Evolutionary conservation across 1,140 invertebrate species (phyloP), one percentile per base, ranked within the genome.

Genomic region (Akabosia matsudoensis): DNA sequence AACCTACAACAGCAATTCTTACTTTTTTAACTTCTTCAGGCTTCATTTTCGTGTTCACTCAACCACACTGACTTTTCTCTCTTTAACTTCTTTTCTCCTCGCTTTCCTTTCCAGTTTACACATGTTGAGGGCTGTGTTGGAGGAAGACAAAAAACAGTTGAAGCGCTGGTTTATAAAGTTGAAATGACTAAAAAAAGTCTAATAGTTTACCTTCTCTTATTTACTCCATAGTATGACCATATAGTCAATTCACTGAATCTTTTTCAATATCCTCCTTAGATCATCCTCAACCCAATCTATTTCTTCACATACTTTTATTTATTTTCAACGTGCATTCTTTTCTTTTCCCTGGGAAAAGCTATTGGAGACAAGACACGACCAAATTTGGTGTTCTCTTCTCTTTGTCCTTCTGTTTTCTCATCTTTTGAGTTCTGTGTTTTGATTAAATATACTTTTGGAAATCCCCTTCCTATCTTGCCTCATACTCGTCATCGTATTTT

Each of bases 21-120:
- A 56, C 54, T 56, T 56, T 56, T 56, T 56, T n/a, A n/a, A 45
- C 54, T 61, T 67, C 61, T 67, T 73, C 72, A 78, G 67, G 70
- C 74, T 81, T 81, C 80, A 81, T 81, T 81, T 81, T 81, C 78
- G 75, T 81, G 78, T 79, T 81, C 70, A 75, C 73, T 77, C 72
- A 70, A 79, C 76, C 80, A 79, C 14, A 78, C 77, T 72, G 13
- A 34, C 70, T 72, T 72, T 72, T 45, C 28, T 72, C 70, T 22
- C 13, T 37, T 45, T 72, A 34, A 72, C 70, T 72, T 72, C 24
- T 7, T 7, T 45, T 45, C 37, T 10, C 7, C 18, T 45, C 18
- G 18, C 37, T 45, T 18, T 45, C 7, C 18, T 18, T 45, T 10
- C 18, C 37, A 45, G 37, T 7, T 10, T 45, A 45, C 18, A 45